Percentiles rank a stretch among this genome's conserved stretches.
These are phyloP conservation scores for Tapirus terrestris DNA, from an alignment of 2,113 vertebrate species.

Conservation along the genomic window DNA sequence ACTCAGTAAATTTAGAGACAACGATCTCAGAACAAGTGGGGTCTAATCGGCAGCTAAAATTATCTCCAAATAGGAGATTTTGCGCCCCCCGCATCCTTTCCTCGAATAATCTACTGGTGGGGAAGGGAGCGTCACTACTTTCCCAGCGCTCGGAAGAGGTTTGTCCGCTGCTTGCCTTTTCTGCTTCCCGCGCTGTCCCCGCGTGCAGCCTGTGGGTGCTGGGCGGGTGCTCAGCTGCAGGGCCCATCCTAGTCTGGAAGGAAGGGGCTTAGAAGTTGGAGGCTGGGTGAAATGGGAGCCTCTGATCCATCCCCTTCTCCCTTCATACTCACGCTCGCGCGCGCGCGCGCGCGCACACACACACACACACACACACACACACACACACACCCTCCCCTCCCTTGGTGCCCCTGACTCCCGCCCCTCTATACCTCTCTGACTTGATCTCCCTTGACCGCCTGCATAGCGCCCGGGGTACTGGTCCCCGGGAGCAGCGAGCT, in stretches of 20 bases:
- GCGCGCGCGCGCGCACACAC: neutral
- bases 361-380: conserved; percentile 35
- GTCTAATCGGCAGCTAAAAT: conserved; percentile 78
- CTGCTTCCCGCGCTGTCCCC: neutral
- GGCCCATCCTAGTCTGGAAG: neutral
- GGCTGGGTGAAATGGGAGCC: neutral
- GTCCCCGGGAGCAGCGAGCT: neutral
- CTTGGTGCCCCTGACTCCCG: neutral
- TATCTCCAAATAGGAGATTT: conserved; percentile 46
- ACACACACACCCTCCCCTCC: neutral
- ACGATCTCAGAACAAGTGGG: conserved; percentile 63
- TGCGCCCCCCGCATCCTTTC: neutral
- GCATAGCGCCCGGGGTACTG: neutral
- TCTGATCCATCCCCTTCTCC: neutral
- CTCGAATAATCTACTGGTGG: neutral
- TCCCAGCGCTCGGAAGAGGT: neutral
- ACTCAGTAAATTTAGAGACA: conserved; percentile 82
- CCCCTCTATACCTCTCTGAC: neutral
- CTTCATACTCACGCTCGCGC: neutral
- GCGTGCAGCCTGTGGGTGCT: neutral
- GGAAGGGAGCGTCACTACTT: neutral
- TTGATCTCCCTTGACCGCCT: conserved; percentile 7
- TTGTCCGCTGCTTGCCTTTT: neutral
- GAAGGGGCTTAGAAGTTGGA: conserved; percentile 45
- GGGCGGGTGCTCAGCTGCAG: neutral